Percentiles rank a stretch among this genome's conserved stretches.
Conservation (phyloP, 2,797 vertebrate genomes). For the Lacerta agilis region DNA sequence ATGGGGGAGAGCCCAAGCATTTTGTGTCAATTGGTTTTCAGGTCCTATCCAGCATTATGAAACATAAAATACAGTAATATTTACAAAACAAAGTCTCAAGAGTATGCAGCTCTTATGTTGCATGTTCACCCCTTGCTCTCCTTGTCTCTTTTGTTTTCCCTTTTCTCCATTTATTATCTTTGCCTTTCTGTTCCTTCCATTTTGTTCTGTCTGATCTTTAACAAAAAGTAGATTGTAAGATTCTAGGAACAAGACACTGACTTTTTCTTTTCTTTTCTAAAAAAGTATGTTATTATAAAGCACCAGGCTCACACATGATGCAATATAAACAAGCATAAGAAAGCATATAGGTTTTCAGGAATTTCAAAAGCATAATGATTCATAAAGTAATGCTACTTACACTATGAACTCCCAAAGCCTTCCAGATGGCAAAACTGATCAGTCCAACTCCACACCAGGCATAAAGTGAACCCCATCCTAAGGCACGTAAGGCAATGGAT, state of each 20-base stretch:
- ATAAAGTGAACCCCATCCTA: slow-evolving; percentile 91
- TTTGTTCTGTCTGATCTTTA: background rate
- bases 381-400: slow-evolving; percentile 77
- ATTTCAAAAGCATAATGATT: accelerated
- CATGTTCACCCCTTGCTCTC: background rate
- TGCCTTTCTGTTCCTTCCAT: background rate
- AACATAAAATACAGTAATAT: background rate
- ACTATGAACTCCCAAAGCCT: slow-evolving; percentile 87
- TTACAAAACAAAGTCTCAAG: background rate
- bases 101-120: background rate
- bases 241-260: background rate
- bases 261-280: background rate
- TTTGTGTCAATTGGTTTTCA: background rate
- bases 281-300: background rate
- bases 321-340: background rate
- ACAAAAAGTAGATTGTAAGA: background rate
- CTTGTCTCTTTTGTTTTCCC: background rate
- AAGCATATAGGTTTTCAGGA: background rate
- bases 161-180: background rate
- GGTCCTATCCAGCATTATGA: background rate
- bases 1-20: background rate
- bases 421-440: slow-evolving; percentile 87
- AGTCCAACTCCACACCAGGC: slow-evolving; percentile 92
- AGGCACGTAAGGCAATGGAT: slow-evolving; percentile 87
- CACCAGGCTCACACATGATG: background rate